Evolutionary conservation across 1,140 invertebrate genomes (phyloP).

Genomic region (Aphidius gifuensis): DNA sequence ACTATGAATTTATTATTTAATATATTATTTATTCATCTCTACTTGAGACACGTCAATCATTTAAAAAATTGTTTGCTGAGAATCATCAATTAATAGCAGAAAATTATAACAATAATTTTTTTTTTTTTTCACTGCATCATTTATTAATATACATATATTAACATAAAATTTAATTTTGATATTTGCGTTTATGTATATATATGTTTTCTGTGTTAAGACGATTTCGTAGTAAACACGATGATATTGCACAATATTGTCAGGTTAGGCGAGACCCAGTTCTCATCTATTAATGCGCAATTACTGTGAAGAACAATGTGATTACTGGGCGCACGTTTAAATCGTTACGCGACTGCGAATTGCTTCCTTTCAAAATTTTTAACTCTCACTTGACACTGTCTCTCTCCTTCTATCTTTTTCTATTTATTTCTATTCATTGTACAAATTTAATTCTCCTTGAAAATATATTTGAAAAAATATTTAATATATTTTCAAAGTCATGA

Average conservation of each 20-base stretch:
- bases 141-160: no score
- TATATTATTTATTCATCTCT: constrained; percentile 7
- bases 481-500: no score
- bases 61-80: constrained; percentile 1
- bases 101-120: background rate
- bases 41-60: constrained; percentile 14
- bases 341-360: constrained; percentile 35
- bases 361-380: constrained; percentile 24
- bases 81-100: constrained; percentile 8
- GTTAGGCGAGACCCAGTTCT: constrained; percentile 39
- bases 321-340: constrained; percentile 36
- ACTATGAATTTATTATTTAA: constrained; percentile 8
- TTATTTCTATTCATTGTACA: background rate
- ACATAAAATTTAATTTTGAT: no score
- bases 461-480: background rate
- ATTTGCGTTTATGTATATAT: no score
- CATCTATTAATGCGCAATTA: constrained; percentile 48
- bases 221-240: background rate
- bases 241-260: constrained; percentile 10
- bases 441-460: background rate
- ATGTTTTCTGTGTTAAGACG: no score
- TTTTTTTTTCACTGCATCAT: no score
- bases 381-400: constrained; percentile 11
- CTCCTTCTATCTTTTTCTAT: constrained; percentile 4
- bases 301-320: constrained; percentile 43